Conservation (phyloP, 2,113 vertebrate species). For the Gadus chalcogrammus region DNA sequence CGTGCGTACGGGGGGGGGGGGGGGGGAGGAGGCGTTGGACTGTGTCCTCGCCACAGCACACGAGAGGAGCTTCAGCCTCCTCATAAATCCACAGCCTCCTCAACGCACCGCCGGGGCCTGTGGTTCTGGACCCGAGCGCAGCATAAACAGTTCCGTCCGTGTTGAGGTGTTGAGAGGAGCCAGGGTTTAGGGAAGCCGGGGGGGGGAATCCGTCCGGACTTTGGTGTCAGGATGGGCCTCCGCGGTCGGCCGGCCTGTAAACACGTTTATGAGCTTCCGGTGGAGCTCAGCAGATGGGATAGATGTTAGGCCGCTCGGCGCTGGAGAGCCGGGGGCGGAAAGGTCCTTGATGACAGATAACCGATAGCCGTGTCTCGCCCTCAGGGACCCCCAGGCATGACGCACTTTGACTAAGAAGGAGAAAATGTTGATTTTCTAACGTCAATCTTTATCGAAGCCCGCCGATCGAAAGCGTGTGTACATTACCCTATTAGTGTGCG, state of each 20-base stretch:
- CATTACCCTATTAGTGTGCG: too few species aligned
- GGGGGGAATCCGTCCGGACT: conserved; percentile 50
- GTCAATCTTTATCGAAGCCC: too few species aligned
- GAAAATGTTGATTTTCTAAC: too few species aligned
- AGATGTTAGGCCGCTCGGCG: conserved; percentile 39
- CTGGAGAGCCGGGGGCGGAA: neutral
- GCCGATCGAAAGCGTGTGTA: too few species aligned
- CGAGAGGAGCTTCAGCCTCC: conserved; percentile 15
- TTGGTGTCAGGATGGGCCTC: conserved; percentile 55
- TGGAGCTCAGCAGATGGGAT: conserved; percentile 56
- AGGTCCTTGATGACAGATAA: conserved; percentile 43
- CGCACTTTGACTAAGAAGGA: too few species aligned
- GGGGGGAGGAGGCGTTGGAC: neutral
- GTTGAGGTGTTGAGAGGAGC: conserved; percentile 60
- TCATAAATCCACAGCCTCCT: conserved; percentile 47
- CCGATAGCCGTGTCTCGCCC: conserved; percentile 14
- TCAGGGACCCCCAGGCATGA: too few species aligned
- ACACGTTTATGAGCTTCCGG: conserved; percentile 56
- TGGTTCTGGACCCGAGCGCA: conserved; percentile 42
- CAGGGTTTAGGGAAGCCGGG: conserved; percentile 60
- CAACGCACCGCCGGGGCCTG: conserved; percentile 25
- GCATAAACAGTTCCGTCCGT: conserved; percentile 63
- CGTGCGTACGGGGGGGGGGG: too few species aligned
- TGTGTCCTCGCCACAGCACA: neutral
- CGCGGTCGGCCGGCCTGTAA: conserved; percentile 45